phyloP scores from a whole-genome alignment of 2,113 vertebrate species.

The Pyxicephalus adspersus region DNA sequence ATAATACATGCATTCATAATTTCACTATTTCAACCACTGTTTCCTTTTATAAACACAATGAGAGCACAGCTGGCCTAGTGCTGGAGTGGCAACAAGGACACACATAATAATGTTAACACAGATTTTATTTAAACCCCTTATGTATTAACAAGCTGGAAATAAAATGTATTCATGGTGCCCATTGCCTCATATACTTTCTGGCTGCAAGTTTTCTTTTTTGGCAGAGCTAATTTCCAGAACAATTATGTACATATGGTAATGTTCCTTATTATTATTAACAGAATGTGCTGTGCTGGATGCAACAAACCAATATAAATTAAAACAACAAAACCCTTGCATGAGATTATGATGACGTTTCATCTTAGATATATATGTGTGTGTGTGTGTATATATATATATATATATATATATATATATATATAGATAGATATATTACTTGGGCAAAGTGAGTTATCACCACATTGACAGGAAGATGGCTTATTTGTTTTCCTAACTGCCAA shows the following conservation, averaged over 20 bases:
- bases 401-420: no score
- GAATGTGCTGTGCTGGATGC: conserved; percentile 1
- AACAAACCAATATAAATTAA: background rate
- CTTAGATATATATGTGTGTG: no score
- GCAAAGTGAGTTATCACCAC: no score
- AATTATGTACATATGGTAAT: conserved; percentile 3
- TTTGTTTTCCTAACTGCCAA: no score
- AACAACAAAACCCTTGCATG: background rate
- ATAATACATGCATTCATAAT: no score
- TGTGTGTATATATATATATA: no score
- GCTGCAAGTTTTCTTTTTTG: background rate
- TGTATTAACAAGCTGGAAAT: conserved; percentile 13
- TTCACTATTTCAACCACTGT: no score
- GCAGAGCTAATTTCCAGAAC: background rate
- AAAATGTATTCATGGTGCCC: conserved; percentile 5
- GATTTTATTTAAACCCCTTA: conserved; percentile 18
- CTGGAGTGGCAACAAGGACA: background rate
- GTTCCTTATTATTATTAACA: background rate
- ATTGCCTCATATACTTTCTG: conserved; percentile 3
- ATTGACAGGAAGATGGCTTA: no score
- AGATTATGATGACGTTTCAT: background rate
- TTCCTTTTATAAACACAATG: background rate
- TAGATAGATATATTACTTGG: no score
- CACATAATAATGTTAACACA: conserved; percentile 3
- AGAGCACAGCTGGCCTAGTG: background rate